phyloP scores from a whole-genome alignment of 1,140 invertebrate species.

The Sminthurides bifidus region DNA sequence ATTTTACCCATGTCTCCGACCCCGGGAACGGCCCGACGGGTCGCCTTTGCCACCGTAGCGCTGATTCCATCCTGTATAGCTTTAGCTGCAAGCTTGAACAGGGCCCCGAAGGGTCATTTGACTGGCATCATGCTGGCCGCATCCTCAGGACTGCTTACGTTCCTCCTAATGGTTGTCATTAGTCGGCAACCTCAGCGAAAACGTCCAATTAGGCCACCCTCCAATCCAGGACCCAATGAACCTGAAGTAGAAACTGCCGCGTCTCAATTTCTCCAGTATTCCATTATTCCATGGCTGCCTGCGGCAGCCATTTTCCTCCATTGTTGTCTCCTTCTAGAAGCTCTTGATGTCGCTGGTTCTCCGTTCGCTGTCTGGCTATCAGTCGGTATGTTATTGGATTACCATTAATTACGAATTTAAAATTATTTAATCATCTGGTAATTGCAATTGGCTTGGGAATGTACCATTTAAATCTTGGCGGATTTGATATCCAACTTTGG shows the following conservation, averaged over 20 bases:
- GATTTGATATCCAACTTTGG: too few species aligned
- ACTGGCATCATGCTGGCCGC: constrained; percentile 26
- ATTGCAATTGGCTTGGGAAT: too few species aligned
- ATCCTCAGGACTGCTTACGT: constrained; percentile 24
- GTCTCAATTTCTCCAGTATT: constrained; percentile 20
- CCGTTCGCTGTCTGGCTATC: constrained; percentile 27
- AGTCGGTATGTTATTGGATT: constrained; percentile 17
- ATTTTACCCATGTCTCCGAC: constrained; percentile 22
- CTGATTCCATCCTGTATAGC: constrained; percentile 22
- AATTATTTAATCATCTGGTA: too few species aligned
- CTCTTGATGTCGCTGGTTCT: constrained; percentile 19
- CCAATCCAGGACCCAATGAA: background rate
- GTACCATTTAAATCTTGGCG: background rate
- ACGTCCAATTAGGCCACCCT: background rate
- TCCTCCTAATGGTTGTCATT: constrained; percentile 31
- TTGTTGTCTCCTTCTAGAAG: constrained; percentile 24
- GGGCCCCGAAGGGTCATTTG: constrained; percentile 20
- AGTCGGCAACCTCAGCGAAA: constrained; percentile 28
- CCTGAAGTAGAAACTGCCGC: constrained; percentile 2
- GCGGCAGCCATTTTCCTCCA: constrained; percentile 23
- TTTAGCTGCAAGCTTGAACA: constrained; percentile 22
- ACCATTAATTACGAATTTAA: too few species aligned
- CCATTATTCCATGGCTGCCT: constrained; percentile 27
- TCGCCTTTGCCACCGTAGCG: constrained; percentile 20
- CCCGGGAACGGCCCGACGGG: constrained; percentile 21